Conservation (phyloP, 92 coral and sea anemone species). For the Pocillopora grandis region DNA sequence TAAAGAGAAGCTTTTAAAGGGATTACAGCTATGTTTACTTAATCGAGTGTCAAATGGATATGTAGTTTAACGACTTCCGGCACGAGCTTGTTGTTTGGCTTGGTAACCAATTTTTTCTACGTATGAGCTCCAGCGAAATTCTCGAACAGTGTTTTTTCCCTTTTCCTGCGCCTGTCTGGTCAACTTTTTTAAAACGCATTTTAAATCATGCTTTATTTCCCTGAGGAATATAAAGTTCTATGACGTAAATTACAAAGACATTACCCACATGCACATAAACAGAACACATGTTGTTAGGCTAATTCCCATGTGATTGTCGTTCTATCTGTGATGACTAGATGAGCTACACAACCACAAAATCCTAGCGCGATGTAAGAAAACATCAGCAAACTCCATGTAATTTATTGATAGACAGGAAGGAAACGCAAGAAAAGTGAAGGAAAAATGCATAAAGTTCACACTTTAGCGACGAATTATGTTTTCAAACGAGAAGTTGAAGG, state of each 20-base stretch:
- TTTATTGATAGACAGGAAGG: not conserved
- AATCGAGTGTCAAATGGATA: not conserved
- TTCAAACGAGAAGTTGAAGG: conserved; percentile 56
- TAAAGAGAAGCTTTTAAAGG: not conserved
- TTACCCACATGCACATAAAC: conserved; percentile 3
- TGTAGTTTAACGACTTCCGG: no score
- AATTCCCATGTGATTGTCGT: not conserved
- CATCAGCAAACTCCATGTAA: not conserved
- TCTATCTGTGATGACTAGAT: not conserved
- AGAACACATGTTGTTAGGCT: conserved; percentile 11
- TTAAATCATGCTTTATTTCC: conserved; percentile 30
- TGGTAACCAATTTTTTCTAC: no score
- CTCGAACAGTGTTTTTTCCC: no score
- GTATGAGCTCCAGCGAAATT: not conserved
- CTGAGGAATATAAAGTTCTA: conserved; percentile 19
- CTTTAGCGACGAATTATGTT: conserved; percentile 44
- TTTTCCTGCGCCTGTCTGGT: not conserved
- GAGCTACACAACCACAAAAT: not conserved
- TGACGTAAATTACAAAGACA: conserved; percentile 7
- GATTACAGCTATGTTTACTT: not conserved
- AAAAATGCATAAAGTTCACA: conserved; percentile 59
- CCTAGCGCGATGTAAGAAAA: not conserved
- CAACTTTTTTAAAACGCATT: not conserved
- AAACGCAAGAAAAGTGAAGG: not conserved
- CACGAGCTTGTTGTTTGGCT: no score